A percentile compares a stretch with the other conserved stretches of the same genome.
phyloP scores from a whole-genome alignment of 2,113 vertebrate genomes.

The Cebidichthys violaceus region DNA sequence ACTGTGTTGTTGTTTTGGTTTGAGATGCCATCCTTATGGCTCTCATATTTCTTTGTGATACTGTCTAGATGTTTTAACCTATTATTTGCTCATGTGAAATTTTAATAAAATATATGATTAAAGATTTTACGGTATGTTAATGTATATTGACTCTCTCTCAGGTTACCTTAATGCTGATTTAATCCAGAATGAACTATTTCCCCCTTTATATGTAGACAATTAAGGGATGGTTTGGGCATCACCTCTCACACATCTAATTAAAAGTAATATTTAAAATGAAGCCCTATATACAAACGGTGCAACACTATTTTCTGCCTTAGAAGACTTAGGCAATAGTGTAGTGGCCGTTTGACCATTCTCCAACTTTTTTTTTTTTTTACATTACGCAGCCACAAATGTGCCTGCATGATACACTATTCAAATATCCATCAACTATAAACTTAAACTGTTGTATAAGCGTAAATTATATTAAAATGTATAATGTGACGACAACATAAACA shows the following conservation, averaged over 20 bases:
- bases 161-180: not conserved
- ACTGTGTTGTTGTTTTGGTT: not conserved
- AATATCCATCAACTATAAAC: not conserved
- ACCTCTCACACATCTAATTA: not conserved
- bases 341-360: not conserved
- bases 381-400: not conserved
- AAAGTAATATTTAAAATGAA: not conserved
- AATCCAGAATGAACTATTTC: not conserved
- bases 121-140: not conserved
- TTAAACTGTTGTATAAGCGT: not conserved
- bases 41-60: not conserved
- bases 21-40: not conserved
- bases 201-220: not conserved
- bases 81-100: not conserved
- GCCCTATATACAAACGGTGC: not conserved
- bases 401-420: not conserved
- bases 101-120: not conserved
- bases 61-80: not conserved
- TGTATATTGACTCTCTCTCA: not conserved
- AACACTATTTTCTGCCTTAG: not conserved
- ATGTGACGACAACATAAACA: not conserved
- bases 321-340: not conserved
- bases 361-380: not conserved
- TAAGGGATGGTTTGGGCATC: not conserved
- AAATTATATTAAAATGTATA: not conserved